Conservation (phyloP, 2,888 invertebrate genomes). For the Papilio elwesi region DNA sequence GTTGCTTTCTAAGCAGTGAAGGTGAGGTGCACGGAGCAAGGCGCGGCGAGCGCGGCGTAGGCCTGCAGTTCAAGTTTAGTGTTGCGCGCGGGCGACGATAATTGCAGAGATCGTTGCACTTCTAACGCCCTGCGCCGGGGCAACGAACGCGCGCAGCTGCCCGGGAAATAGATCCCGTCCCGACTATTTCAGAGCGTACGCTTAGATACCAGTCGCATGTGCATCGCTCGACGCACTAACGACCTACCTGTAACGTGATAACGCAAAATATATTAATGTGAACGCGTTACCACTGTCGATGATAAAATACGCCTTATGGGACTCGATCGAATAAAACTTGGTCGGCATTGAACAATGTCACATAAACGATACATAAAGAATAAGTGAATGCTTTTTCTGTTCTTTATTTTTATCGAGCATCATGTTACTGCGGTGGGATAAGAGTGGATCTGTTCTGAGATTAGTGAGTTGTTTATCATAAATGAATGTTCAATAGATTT, state of each 20-base stretch:
- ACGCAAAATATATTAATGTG: constrained; percentile 46
- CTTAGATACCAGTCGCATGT: constrained; percentile 67
- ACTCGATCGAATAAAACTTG: constrained; percentile 31
- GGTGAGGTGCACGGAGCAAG: constrained; percentile 71
- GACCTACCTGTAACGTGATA: constrained; percentile 71
- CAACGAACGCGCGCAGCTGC: constrained; percentile 82
- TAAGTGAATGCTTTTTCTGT: constrained; percentile 14
- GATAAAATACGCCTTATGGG: constrained; percentile 45
- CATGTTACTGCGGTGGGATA: constrained; percentile 18
- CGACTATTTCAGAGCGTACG: constrained; percentile 80
- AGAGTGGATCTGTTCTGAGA: not conserved
- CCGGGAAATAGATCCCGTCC: constrained; percentile 82
- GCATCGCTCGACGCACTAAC: constrained; percentile 55
- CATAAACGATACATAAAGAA: constrained; percentile 24
- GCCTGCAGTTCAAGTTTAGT: constrained; percentile 80
- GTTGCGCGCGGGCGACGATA: constrained; percentile 63
- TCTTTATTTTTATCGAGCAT: constrained; percentile 20
- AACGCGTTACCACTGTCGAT: constrained; percentile 46
- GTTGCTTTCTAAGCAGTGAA: constrained; percentile 83
- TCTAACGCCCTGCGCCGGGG: constrained; percentile 79
- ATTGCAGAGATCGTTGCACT: constrained; percentile 81
- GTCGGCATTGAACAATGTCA: constrained; percentile 19
- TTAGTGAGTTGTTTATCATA: constrained; percentile 8
- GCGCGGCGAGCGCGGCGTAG: constrained; percentile 58
- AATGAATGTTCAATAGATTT: not conserved